Evolutionary conservation across 2,888 invertebrate species (phyloP), one percentile per base, ranked within the genome.

Genomic region (Corbicula japonica): DNA sequence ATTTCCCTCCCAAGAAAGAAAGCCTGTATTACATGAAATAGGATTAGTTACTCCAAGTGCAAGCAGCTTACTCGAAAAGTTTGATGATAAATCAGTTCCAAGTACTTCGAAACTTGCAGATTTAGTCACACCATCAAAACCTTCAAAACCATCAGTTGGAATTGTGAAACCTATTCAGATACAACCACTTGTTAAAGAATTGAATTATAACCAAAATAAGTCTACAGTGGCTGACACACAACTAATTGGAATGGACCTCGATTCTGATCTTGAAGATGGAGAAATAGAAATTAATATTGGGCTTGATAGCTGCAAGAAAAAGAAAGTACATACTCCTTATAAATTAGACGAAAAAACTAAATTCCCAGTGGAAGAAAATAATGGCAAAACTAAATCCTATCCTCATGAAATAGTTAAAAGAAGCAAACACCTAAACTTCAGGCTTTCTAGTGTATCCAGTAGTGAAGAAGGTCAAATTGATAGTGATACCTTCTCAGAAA

Each of bases 221-320:
- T 56, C 56, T 56, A 18, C 28, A 52, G 8, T 52, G 28, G 18
- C 28, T 18, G 6, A 15, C 52, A 52, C 28, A 35, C 35, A 54
- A 4, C n/a, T 12, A n/a, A 54, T 54, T 26, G 32, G 18, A 10
- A 66, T 66, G 28, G 30, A 30, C 0, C 8, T 54, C n/a, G 54
- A 66, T 28, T 62, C 38, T 38, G 75, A 76, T n/a, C 48, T 54
- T 23, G 76, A 76, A 58, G 63, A 76, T 18, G 66, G 74, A 8
- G 60, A 74, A 32, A 6, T 35, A 30, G 56, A 34, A 18, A 38
- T 5, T 26, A 41, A 56, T 28, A 58, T 38, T 44, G 52, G 44
- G 41, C 8, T n/a, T n/a, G 35, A 34, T 41, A 54, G 52, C 21
- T n/a, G 46, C 1, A 56, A 32, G 23, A 38, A 41, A 28, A 18